These are phyloP conservation scores for Ictalurus punctatus DNA, from an alignment of 2,113 vertebrate species.

Conservation along the genomic window DNA sequence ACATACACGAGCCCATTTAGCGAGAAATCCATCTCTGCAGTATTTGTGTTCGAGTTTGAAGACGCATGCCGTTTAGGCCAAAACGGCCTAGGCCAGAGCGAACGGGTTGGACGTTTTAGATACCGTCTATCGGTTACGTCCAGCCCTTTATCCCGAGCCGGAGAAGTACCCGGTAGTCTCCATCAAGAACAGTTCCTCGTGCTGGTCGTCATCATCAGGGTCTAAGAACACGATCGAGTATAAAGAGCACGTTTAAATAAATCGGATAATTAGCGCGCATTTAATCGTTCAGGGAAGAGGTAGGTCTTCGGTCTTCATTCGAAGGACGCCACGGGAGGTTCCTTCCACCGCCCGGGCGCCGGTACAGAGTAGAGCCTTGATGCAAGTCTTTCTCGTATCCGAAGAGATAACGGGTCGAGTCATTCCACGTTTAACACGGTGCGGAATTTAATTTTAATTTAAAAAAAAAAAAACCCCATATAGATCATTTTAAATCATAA, in stretches of 20 bases:
- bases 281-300: background rate
- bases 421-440: too few species aligned
- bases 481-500: too few species aligned
- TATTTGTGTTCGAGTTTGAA: too few species aligned
- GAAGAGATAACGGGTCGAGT: too few species aligned
- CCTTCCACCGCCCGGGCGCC: background rate
- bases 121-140: too few species aligned
- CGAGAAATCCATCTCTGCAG: too few species aligned
- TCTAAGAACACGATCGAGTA: background rate
- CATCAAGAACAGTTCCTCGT: background rate
- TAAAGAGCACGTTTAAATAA: too few species aligned
- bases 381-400: background rate
- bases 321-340: background rate
- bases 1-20: background rate
- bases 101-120: too few species aligned
- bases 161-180: background rate
- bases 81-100: too few species aligned
- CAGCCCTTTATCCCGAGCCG: background rate
- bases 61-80: background rate
- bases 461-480: too few species aligned
- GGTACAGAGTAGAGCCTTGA: background rate
- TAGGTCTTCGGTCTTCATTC: background rate
- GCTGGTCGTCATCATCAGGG: background rate
- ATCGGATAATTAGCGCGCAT: too few species aligned
- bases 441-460: too few species aligned